These are phyloP conservation scores for Lumbricus terrestris DNA, from an alignment of 2,888 invertebrate species.

Conservation along the genomic window DNA sequence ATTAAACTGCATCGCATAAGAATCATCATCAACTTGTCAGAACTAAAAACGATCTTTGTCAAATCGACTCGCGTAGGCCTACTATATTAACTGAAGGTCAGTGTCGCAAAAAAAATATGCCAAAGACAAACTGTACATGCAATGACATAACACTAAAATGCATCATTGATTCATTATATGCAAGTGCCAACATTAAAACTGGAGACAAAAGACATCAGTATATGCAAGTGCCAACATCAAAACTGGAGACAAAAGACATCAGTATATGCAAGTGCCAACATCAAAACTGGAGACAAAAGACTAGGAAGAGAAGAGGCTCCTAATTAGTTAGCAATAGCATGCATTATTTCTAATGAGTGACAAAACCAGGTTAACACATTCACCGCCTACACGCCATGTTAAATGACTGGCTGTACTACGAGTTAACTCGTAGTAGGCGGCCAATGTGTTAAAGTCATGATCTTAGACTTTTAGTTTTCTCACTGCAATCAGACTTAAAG, in stretches of 20 bases:
- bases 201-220: not conserved
- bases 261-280: not conserved
- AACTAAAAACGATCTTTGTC: not conserved
- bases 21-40: not conserved
- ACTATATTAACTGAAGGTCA: not conserved
- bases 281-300: not conserved
- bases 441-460: too few relatives aligned
- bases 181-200: not conserved
- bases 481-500: not conserved
- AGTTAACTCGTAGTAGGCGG: too few relatives aligned
- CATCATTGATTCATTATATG: not conserved
- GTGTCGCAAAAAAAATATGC: not conserved
- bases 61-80: too few relatives aligned
- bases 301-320: not conserved
- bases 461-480: not conserved
- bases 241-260: not conserved
- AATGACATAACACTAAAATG: not conserved
- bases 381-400: too few relatives aligned
- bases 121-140: not conserved
- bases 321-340: not conserved
- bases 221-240: not conserved
- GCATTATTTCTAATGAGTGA: not conserved
- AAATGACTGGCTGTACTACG: too few relatives aligned
- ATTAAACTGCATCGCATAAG: not conserved
- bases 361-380: not conserved